Evolutionary conservation across 1,140 invertebrate species (phyloP).

Genomic region (Caenorhabditis remanei): DNA sequence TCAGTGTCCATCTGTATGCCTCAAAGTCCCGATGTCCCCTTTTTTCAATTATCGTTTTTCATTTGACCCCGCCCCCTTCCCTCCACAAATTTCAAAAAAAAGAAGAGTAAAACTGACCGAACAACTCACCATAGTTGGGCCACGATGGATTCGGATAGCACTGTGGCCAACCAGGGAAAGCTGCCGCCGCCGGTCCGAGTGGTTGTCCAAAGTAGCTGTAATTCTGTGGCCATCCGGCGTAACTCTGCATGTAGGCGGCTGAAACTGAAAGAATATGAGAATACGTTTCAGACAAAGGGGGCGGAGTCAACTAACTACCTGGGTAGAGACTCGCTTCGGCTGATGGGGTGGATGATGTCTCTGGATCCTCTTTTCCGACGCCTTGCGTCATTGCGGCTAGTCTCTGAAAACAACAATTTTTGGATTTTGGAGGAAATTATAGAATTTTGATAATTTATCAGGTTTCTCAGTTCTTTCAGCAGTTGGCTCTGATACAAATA

Average conservation of each 20-base stretch:
- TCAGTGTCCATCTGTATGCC: too few relatives aligned
- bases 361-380: constrained; percentile 66
- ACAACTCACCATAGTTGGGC: constrained; percentile 70
- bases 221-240: constrained; percentile 68
- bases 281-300: background rate
- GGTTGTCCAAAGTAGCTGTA: constrained; percentile 71
- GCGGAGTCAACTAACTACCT: constrained; percentile 48
- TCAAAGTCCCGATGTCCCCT: too few relatives aligned
- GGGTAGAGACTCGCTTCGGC: constrained; percentile 29
- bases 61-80: too few relatives aligned
- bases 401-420: constrained; percentile 63
- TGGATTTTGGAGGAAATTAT: background rate
- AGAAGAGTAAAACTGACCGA: constrained; percentile 49
- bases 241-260: constrained; percentile 67
- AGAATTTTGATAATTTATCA: too few relatives aligned
- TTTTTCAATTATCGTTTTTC: too few relatives aligned
- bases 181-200: constrained; percentile 62
- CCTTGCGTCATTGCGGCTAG: constrained; percentile 72
- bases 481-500: too few relatives aligned
- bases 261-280: constrained; percentile 56
- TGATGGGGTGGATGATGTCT: constrained; percentile 30
- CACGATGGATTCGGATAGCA: constrained; percentile 66
- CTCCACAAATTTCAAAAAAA: constrained; percentile 32
- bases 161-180: constrained; percentile 69
- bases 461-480: too few relatives aligned